Base-by-base conservation (phyloP, 1,140 invertebrate species). In the Cydia amplana region DNA sequence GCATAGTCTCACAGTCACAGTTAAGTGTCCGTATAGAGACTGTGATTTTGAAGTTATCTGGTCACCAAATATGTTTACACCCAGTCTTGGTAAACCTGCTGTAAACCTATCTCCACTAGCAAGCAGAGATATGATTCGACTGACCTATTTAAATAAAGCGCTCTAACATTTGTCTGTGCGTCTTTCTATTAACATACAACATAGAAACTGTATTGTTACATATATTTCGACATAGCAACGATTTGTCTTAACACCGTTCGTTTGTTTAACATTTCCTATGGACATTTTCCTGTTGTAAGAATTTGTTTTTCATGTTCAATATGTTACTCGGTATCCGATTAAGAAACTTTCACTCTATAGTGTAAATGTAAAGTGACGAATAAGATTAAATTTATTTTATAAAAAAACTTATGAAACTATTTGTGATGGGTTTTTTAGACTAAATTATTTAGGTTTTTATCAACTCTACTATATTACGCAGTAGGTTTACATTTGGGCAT, bases 121-220 rank as follows among this genome's bases (percentile, higher is more conserved):
- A 70, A 70, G 6, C 32, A 10, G 32, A 70, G 65, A 70, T 70
- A 70, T 70, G 32, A 70, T 70, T 70, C 65, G 65, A 40, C 65
- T 70, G 65, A 70, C 65, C 65, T 70, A 70, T 70, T 70, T 70
- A 70, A 70, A 70, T 70, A 70, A 60, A 70, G 65, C 36, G 32
- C 16, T n/a, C 65, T 70, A 43, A 70, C 65, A 70, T 70, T 70
- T 70, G 65, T 70, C 65, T 36, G 65, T 70, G 43, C 16, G 65
- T 70, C 65, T 70, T 40, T 70, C 65, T 70, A 70, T 70, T 70
- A 70, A 5, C 65, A 70, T 70, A 70, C 65, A 36, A 70, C 65
- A 70, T 36, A 70, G 65, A 2, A 70, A 40, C 65, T 70, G 65
- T 70, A 70, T 70, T 40, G 65, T 70, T 70, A 70, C 36, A 70